Conservation (phyloP, 2,797 vertebrate species). For the Ceyx erithaca region DNA sequence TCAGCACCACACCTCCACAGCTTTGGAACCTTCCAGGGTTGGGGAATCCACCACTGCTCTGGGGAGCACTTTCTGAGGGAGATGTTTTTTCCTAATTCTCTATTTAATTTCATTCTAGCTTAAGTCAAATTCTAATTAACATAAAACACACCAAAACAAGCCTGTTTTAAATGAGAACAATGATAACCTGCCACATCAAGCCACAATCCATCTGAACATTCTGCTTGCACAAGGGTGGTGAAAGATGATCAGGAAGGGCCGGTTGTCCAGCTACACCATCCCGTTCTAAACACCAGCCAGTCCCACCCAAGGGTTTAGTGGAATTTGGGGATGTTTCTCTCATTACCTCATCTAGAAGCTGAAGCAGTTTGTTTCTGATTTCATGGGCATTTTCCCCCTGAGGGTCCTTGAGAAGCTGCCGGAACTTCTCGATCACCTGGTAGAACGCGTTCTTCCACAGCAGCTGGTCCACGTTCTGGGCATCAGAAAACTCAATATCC, state of each 20-base stretch:
- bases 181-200: not conserved
- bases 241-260: not conserved
- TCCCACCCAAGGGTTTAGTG: not conserved
- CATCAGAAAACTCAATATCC: conserved; percentile 94
- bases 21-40: not conserved
- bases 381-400: conserved; percentile 82
- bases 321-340: not conserved
- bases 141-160: not conserved
- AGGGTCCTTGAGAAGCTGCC: conserved; percentile 94
- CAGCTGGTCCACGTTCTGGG: conserved; percentile 94
- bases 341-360: conserved; percentile 92
- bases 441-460: conserved; percentile 98
- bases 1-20: not conserved
- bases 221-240: not conserved
- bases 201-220: not conserved
- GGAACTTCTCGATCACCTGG: conserved; percentile 96
- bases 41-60: not conserved
- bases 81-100: not conserved
- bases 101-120: not conserved
- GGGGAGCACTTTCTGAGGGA: not conserved
- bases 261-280: not conserved
- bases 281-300: not conserved
- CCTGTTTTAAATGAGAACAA: not conserved
- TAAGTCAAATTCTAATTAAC: not conserved
- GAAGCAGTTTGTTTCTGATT: conserved; percentile 90